Base-by-base conservation (phyloP, 2,888 invertebrate genomes). In the Zeuzera pyrina region DNA sequence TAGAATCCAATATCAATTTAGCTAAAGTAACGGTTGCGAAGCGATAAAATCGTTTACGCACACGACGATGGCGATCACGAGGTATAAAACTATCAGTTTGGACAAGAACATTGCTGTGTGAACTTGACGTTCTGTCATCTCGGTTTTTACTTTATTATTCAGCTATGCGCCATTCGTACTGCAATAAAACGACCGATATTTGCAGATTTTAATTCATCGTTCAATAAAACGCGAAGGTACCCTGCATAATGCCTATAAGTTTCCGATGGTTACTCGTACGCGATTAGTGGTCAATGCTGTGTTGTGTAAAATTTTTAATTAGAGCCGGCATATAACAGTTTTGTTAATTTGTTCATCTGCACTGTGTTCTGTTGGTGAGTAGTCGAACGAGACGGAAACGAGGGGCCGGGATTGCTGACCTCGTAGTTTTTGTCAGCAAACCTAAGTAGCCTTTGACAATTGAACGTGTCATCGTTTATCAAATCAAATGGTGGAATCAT, bases 111-210 rank as follows among this genome's bases (percentile, higher is more conserved):
- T 56, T 33, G 49, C 45, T 56, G 58, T 59, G 49, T 49, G 55
- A 49, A 52, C 52, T 63, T 78, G 77, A 79, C 76, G 69, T 69
- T 57, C 69, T 78, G 79, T 81, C 77, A 79, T 60, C 66, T 65
- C 60, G 68, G 65, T 70, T 72, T 78, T 79, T 73, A 66, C 56
- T 71, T 58, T 73, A 76, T 77, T 79, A 74, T 67, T 72, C 62
- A 70, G 64, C 67, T 78, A 76, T 79, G 74, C 81, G 81, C 81
- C 81, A 81, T 81, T 81, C 59, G 46, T 65, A 69, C 67, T 77
- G 67, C 71, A 73, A 66, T 72, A 76, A 63, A 73, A 62, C 61
- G 57, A 54, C 54, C 47, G 46, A 58, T 68, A 66, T 66, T 62
- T 69, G 64, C 59, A 57, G 56, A 64, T 71, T 65, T 65, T 53